A percentile compares a stretch with the other conserved stretches of the same genome.
Evolutionary conservation across 2,888 invertebrate species (phyloP).

Genomic region (Himalopsyche tibetana): DNA sequence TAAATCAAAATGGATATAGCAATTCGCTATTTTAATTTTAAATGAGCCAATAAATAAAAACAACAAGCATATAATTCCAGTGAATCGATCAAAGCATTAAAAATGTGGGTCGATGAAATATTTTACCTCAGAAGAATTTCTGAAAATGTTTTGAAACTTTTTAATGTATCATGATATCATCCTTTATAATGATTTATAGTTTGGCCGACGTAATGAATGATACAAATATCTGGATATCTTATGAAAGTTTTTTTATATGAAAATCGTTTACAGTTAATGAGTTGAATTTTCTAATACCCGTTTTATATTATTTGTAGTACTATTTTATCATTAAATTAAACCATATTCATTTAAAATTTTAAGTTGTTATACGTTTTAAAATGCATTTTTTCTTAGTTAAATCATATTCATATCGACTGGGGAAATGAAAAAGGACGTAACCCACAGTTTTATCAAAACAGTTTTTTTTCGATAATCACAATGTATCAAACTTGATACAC

Average conservation of each 20-base stretch:
- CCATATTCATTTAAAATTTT: no score
- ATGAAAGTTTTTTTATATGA: neutral
- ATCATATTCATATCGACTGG: no score
- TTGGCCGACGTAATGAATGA: neutral
- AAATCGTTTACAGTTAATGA: neutral
- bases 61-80: slow-evolving; percentile 19
- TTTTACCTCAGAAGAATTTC: neutral
- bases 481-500: no score
- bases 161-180: neutral
- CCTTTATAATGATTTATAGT: neutral
- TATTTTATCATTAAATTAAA: no score
- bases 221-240: neutral
- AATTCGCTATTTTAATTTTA: neutral
- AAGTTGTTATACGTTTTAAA: no score
- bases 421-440: no score
- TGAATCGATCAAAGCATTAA: slow-evolving; percentile 15
- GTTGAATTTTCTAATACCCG: no score
- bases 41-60: slow-evolving; percentile 11
- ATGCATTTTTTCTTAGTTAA: no score
- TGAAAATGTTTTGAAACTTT: neutral
- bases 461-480: no score
- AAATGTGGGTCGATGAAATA: neutral
- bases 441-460: no score
- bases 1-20: neutral
- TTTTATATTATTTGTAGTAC: no score